Evolutionary conservation across 2,113 vertebrate species (phyloP), one percentile per base, ranked within the genome.

Genomic region (Poeciliopsis prolifica): DNA sequence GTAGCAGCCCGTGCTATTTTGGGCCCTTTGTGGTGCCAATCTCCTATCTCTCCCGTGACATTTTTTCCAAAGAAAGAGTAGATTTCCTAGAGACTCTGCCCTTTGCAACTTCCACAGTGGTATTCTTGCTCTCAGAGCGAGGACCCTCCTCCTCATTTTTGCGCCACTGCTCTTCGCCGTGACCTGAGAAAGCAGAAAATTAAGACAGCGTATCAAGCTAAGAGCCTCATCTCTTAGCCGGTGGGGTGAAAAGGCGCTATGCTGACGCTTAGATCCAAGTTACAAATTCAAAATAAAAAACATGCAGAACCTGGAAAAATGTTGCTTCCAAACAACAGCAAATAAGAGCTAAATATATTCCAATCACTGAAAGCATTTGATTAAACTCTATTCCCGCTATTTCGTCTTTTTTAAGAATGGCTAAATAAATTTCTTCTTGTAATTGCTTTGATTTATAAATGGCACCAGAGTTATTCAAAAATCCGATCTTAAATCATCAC

Each of bases 51-150:
- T 95, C 95, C 96, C 94, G 95, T 97, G 97, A 99, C 97, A 98
- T 97, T 98, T 98, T 98, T 98, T 98, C 96, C 95, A 97, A 98
- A 98, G 97, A 97, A 95, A 97, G 96, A 97, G 95, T 96, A 95
- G 95, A 98, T 99, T 99, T 99, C 97, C 97, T 98, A 97, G 97
- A 98, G 97, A 99, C 97, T 97, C 95, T 95, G 96, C 96, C 95
- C 96, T 95, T 96, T 97, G 96, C 96, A 96, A 97, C 97, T 97
- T 98, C 96, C 96, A 97, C 87, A 94, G 96, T 92, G 95, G 95
- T 96, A 97, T 96, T 96, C 95, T 95, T 88, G 91, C 94, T 91
- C 94, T 95, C 92, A 94, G 95, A 96, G 95, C 93, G 88, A 87
- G 95, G 94, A 90, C 93, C 94, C 95, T 95, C 94, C 93, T 96